These are phyloP conservation scores for Chitala chitala DNA, from an alignment of 2,113 vertebrate genomes.

Conservation along the genomic window DNA sequence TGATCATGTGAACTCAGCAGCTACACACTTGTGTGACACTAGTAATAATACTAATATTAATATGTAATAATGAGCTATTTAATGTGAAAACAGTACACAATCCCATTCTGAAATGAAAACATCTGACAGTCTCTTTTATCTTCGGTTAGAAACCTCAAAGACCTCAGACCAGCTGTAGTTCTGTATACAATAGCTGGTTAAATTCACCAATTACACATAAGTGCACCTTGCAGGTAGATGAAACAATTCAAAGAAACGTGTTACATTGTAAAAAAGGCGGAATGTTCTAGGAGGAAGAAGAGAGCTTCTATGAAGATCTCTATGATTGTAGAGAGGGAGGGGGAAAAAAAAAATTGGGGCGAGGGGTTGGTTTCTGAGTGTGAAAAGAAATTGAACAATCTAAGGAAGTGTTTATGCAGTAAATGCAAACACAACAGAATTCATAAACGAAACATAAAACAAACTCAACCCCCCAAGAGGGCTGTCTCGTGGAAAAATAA, in stretches of 20 bases:
- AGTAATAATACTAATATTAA: too few relatives aligned
- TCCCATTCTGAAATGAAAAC: too few relatives aligned
- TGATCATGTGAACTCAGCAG: too few relatives aligned
- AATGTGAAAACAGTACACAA: too few relatives aligned
- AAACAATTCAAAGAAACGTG: background rate
- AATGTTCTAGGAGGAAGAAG: background rate
- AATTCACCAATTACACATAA: background rate
- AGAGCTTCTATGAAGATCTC: background rate
- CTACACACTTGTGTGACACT: too few relatives aligned
- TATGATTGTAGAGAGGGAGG: background rate
- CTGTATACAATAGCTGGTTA: too few relatives aligned
- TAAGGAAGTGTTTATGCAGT: background rate
- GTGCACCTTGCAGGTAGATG: background rate
- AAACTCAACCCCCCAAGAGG: background rate
- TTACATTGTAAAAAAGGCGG: background rate
- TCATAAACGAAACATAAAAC: background rate
- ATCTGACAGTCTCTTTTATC: too few relatives aligned
- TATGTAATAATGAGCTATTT: too few relatives aligned
- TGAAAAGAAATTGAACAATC: background rate
- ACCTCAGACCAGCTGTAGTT: too few relatives aligned
- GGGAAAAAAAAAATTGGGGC: background rate
- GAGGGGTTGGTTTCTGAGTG: background rate
- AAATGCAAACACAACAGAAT: background rate
- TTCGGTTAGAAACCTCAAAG: too few relatives aligned
- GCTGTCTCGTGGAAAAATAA: background rate